These are phyloP conservation scores for Anhinga anhinga DNA, from an alignment of 2,113 vertebrate genomes.

Conservation along the genomic window DNA sequence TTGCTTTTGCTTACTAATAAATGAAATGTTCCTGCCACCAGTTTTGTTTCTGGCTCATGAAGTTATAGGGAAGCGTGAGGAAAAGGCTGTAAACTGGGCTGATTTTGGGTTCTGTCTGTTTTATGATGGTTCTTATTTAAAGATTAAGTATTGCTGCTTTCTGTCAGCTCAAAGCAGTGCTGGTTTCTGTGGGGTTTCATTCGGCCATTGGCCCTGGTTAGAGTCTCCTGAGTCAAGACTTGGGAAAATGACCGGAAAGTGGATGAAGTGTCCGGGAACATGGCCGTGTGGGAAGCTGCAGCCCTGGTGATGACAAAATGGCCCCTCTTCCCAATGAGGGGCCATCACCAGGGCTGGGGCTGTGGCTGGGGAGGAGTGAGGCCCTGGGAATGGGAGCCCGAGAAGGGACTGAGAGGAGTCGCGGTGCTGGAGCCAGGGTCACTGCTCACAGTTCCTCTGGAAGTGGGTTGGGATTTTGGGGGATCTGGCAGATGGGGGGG, in stretches of 20 bases:
- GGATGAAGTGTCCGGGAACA: background rate
- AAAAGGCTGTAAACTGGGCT: background rate
- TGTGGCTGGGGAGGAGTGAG: background rate
- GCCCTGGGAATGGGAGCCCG: rapidly evolving
- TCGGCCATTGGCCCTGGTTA: background rate
- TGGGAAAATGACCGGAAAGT: background rate
- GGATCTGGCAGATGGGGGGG: background rate
- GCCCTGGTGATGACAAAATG: background rate
- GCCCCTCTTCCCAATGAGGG: background rate
- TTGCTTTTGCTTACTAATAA: constrained; percentile 33
- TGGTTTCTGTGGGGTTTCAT: background rate
- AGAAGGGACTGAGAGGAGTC: background rate
- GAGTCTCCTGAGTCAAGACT: background rate
- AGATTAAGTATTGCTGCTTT: background rate
- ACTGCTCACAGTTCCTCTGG: rapidly evolving
- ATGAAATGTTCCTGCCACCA: background rate
- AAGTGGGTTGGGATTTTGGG: background rate
- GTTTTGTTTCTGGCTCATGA: background rate
- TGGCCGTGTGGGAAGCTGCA: background rate
- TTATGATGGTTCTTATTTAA: background rate
- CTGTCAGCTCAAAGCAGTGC: background rate
- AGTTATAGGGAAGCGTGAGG: background rate
- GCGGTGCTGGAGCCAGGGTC: background rate
- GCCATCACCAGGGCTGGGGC: rapidly evolving
- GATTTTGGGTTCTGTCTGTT: background rate